Evolutionary conservation across 1,140 invertebrate genomes (phyloP).

Genomic region (Papilio machaon): DNA sequence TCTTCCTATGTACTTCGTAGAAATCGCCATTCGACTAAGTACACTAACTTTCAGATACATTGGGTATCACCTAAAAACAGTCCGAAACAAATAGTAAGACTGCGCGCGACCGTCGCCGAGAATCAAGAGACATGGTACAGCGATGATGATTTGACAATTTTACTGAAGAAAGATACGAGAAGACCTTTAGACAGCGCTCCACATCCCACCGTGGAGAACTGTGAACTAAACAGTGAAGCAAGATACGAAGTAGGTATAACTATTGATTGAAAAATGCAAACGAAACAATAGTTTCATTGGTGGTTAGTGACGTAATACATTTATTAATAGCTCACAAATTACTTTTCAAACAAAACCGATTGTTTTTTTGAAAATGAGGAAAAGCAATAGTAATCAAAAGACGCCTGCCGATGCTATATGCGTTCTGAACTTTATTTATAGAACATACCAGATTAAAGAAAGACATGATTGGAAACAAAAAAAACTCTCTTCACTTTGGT

Average conservation of each 20-base stretch:
- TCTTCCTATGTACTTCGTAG: no score
- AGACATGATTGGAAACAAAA: background rate
- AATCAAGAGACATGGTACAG: constrained; percentile 69
- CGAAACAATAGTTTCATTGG: no score
- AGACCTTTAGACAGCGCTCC: constrained; percentile 63
- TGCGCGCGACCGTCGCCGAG: constrained; percentile 72
- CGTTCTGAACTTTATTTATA: background rate
- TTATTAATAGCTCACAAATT: no score
- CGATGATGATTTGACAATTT: constrained; percentile 58
- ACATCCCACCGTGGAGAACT: constrained; percentile 45
- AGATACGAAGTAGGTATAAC: constrained; percentile 66
- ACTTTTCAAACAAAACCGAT: no score
- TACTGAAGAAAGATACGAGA: constrained; percentile 60
- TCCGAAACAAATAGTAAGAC: constrained; percentile 54
- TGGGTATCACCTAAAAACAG: constrained; percentile 71
- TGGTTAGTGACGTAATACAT: no score
- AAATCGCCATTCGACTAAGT: no score
- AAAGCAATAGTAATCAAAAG: background rate
- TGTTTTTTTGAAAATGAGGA: no score
- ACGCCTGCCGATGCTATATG: background rate
- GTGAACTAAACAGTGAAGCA: constrained; percentile 72
- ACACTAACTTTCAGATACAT: constrained; percentile 57
- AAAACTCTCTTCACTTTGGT: background rate
- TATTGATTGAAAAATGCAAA: background rate
- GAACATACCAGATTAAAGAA: background rate